phyloP scores from a whole-genome alignment of 2,113 vertebrate genomes.

The Edolisoma coerulescens region DNA sequence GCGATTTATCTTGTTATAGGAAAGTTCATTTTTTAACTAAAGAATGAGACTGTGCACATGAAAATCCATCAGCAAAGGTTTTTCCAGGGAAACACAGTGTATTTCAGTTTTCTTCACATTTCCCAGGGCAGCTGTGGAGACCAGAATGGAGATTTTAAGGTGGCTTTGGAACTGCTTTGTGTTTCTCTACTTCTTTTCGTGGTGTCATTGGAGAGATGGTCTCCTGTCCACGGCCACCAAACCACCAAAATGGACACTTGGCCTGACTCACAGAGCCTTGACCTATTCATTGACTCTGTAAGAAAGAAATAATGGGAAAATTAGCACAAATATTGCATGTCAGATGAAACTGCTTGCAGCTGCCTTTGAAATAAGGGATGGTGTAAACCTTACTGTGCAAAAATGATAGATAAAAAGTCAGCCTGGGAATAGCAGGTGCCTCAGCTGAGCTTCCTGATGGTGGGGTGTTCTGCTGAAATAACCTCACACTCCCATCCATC shows the following conservation, averaged over 20 bases:
- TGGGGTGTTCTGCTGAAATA: neutral
- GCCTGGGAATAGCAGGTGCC: neutral
- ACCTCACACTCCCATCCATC: neutral
- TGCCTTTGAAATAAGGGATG: neutral
- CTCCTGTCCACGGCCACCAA: neutral
- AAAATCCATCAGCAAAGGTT: conserved; percentile 22
- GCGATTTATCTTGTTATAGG: neutral
- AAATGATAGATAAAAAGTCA: neutral
- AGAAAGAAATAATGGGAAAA: neutral
- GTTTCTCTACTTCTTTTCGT: neutral
- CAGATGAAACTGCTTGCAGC: neutral
- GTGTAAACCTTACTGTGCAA: neutral
- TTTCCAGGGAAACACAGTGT: neutral
- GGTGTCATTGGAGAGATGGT: neutral
- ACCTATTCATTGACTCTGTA: too few species aligned
- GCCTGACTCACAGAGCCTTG: neutral
- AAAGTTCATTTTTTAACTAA: conserved; percentile 2
- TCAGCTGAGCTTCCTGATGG: neutral
- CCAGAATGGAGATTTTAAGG: neutral
- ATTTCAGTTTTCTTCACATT: neutral
- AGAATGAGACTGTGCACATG: neutral
- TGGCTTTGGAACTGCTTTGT: neutral
- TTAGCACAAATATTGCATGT: neutral
- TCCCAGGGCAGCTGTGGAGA: neutral
- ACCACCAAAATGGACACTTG: neutral